Base-by-base conservation (phyloP, 1,140 invertebrate genomes). In the Amphibalanus amphitrite region DNA sequence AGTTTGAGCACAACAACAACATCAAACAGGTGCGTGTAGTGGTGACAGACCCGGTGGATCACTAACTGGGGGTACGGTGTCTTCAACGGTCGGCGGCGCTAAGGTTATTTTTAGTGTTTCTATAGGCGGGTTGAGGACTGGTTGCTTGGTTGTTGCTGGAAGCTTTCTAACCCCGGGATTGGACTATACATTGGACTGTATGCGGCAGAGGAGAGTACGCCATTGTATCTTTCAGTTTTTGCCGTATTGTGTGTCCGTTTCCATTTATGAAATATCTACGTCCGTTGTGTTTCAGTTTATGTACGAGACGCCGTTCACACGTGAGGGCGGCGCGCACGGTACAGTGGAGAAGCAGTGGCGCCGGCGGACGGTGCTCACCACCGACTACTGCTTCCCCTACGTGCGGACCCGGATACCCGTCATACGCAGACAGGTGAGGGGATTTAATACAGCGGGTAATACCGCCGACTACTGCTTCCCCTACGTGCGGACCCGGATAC, bases 291-390 rank as follows among this genome's bases (percentile, higher is more conserved):
- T 23, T 65, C 64, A 85, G 69, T 96, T 96, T 77, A 91, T 95
- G 86, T 95, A 90, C 80, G 92, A 96, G 80, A 95, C 91, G 23
- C 93, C 93, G 0, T 96, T 95, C 79, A 95, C 92, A 0, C 86
- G 89, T 77, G 88, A 90, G 72, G 91, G 91, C 1, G 79, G 80
- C 76, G 86, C 89, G 0, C 84, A 88, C 40, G 92, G 90, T 1
- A 87, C 85, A 74, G 89, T 92, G 0, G 87, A 92, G 77, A 90
- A 95, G 74, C 93, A 95, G 80, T 89, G 89, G 85, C 91, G 95
- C 78, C 81, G 91, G 71, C 85, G 92, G 75, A 93, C 91, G 0
- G 89, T 94, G 76, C 83, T 95, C 1, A 90, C 87, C 73, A 89
- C 91, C 15, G n/a, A n/a, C n/a, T n/a, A n/a, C n/a, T n/a, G n/a